Percentiles rank a stretch among this genome's conserved stretches.
Conservation (phyloP, 2,888 invertebrate species). For the Luperina testacea region DNA sequence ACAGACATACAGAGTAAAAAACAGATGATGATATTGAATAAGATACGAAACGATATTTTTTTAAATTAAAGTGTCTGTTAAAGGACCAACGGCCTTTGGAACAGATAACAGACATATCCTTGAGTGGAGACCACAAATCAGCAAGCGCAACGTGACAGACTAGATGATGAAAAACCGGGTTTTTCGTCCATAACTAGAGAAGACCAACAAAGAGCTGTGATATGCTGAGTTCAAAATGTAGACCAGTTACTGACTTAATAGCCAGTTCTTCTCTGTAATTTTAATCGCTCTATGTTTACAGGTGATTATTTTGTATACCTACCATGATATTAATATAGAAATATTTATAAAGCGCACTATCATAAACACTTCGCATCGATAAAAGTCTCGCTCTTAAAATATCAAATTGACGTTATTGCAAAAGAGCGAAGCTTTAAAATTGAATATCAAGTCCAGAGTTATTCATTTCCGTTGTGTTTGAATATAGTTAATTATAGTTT, state of each 20-base stretch:
- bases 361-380: conserved; percentile 30
- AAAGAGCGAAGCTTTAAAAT: neutral
- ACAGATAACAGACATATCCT: neutral
- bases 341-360: conserved; percentile 34
- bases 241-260: neutral
- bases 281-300: conserved; percentile 14
- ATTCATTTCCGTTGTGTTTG: conserved; percentile 44
- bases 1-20: no score
- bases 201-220: neutral
- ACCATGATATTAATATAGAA: conserved; percentile 28
- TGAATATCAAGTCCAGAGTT: neutral
- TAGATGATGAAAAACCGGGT: neutral
- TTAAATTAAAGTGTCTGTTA: neutral
- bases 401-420: neutral
- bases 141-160: neutral
- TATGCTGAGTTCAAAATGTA: neutral
- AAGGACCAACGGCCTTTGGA: neutral
- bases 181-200: neutral
- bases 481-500: conserved; percentile 51
- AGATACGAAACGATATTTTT: no score
- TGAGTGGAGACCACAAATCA: neutral
- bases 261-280: neutral
- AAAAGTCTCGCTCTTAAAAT: neutral
- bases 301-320: conserved; percentile 38
- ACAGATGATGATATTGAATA: no score